A percentile compares a stretch with the other conserved stretches of the same genome.
These are phyloP conservation scores for Anas capensis DNA, from an alignment of 2,797 vertebrate species.

Conservation along the genomic window DNA sequence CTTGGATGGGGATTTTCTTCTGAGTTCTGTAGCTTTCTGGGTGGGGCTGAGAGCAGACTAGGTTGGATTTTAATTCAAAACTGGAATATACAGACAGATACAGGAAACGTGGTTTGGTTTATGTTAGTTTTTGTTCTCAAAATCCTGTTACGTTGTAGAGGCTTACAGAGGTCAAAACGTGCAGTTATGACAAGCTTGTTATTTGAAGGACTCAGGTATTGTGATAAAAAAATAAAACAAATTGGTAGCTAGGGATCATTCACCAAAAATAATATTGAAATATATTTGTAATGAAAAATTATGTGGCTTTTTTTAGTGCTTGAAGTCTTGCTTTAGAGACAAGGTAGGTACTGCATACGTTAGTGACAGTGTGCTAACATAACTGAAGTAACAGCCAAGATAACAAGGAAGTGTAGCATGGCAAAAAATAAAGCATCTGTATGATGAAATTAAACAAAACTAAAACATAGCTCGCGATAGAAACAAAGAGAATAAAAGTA, in stretches of 20 bases:
- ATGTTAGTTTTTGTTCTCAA: neutral
- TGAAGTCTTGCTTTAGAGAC: neutral
- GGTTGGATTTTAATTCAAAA: neutral
- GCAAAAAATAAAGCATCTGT: neutral
- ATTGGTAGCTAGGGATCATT: neutral
- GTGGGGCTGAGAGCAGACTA: neutral
- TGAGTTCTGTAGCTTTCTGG: neutral
- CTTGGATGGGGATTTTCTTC: neutral
- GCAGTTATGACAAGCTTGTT: neutral
- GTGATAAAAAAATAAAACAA: neutral
- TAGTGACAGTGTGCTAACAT: neutral
- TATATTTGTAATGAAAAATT: neutral
- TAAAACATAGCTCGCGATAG: neutral
- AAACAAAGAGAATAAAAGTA: neutral
- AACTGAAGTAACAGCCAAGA: neutral
- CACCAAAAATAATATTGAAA: neutral
- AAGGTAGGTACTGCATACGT: neutral
- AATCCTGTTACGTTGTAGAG: neutral
- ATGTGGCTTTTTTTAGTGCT: neutral
- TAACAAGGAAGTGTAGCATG: neutral
- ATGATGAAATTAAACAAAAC: neutral
- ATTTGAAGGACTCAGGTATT: neutral
- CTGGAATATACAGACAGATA: neutral
- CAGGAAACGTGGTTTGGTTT: neutral
- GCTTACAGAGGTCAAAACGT: neutral